Conservation (phyloP, 2,113 vertebrate species). For the Microtus pennsylvanicus region DNA sequence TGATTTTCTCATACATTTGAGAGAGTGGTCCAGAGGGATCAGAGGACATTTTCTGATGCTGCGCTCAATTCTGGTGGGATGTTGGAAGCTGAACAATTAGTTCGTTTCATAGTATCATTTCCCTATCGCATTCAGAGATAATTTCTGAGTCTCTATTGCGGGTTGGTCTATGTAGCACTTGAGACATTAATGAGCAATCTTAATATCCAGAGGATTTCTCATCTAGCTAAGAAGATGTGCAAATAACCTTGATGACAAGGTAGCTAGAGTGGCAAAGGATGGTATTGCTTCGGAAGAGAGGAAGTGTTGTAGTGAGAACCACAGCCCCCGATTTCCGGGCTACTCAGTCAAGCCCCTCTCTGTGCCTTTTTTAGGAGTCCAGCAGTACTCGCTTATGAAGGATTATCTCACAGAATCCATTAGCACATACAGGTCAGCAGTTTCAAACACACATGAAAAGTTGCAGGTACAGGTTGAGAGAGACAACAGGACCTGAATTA, state of each 20-base stretch:
- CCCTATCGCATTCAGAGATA: not conserved
- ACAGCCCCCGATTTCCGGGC: slow-evolving; percentile 37
- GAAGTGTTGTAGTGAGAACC: not conserved
- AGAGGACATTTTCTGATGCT: not conserved
- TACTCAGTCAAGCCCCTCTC: slow-evolving; percentile 10
- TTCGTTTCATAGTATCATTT: not conserved
- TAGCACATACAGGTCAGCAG: slow-evolving; percentile 46
- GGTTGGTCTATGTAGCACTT: not conserved
- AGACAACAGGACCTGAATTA: slow-evolving; percentile 33
- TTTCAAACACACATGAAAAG: slow-evolving; percentile 57
- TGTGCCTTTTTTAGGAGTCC: slow-evolving; percentile 53
- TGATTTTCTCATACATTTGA: not conserved
- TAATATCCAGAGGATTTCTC: not conserved
- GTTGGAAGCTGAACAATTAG: slow-evolving; percentile 4
- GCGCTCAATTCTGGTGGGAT: not conserved
- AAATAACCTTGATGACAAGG: not conserved
- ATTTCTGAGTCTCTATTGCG: not conserved
- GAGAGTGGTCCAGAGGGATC: rapidly evolving
- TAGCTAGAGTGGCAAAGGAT: not conserved
- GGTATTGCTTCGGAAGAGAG: not conserved
- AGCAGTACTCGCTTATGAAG: slow-evolving; percentile 55
- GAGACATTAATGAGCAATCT: slow-evolving; percentile 16
- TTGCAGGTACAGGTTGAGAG: slow-evolving; percentile 27
- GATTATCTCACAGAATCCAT: slow-evolving; percentile 62
- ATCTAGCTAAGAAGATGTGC: not conserved